Base-by-base conservation (phyloP, 2,113 vertebrate genomes). In the Eudorcas thomsonii region DNA sequence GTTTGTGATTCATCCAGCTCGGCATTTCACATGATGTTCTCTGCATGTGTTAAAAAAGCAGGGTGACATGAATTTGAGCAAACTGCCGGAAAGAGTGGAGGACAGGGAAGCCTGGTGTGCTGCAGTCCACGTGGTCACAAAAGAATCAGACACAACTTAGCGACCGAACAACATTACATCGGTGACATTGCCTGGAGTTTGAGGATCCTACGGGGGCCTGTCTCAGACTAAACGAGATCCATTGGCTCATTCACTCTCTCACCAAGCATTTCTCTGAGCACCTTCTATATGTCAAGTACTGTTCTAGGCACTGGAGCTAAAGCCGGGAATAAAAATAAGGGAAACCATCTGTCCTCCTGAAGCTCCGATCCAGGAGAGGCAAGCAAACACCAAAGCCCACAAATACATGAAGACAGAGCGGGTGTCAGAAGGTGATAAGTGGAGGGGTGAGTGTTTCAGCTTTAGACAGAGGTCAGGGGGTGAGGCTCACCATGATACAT, bases 91-190 rank as follows among this genome's bases (percentile, higher is more conserved):
- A 19, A 36, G 19, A 74, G 19, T 39, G 67, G 67, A 74, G 67
- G 67, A 74, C 67, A 39, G 21, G 67, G 67, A 74, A 23, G 67
- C 67, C 67, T 74, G 36, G 36, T 39, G 5, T 74, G 67, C 67
- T 39, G 67, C 36, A 74, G 36, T 74, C 36, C 36, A 39, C 3
- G 21, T 39, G 67, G 67, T 74, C 36, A 39, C 36, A 74, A 39
- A 71, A 74, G n/a, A 39, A 74, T 39, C 71, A 77, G 71, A 43
- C 36, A 77, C 39, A 12, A 77, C 39, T 43, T 77, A 77, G 21
- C 2, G 0, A 77, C 23, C 0, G 6, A 39, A 43, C n/a, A 21
- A 33, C 1, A 23, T 26, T 77, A 26, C 23, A 43, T 77, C 0
- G 6, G 39, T 43, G 74, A 77, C 12, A 67, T 45, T 5, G 64